These are phyloP conservation scores for Yponomeuta plumbellus DNA, from an alignment of 2,888 invertebrate species.

Conservation along the genomic window DNA sequence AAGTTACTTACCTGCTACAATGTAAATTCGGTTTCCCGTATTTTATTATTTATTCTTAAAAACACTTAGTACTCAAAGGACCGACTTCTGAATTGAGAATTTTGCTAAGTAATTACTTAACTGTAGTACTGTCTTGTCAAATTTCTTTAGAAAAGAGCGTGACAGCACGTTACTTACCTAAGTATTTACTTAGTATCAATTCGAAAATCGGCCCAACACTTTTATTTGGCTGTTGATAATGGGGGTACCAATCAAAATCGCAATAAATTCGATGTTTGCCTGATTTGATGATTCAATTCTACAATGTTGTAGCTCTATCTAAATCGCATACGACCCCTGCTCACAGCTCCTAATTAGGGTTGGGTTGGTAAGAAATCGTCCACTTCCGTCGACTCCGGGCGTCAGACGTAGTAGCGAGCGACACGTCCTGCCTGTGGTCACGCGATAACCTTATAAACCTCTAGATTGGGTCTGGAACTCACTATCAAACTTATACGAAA, in stretches of 20 bases:
- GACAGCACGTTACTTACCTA: too few species aligned
- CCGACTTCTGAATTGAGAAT: too few species aligned
- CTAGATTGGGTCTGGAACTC: too few species aligned
- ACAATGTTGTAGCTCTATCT: neutral
- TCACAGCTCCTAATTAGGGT: conserved; percentile 41
- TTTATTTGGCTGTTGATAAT: too few species aligned
- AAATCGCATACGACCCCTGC: conserved; percentile 31
- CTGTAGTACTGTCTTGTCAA: too few species aligned
- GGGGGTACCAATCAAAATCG: neutral
- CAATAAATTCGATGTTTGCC: neutral
- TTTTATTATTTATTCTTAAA: neutral
- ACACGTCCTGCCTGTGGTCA: conserved; percentile 33
- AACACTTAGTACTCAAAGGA: too few species aligned
- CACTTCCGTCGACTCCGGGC: conserved; percentile 59
- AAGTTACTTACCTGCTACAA: too few species aligned
- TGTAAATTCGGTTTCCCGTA: neutral
- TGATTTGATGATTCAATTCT: neutral
- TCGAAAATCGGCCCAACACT: too few species aligned
- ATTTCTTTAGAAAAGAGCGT: too few species aligned
- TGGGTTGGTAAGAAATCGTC: conserved; percentile 55
- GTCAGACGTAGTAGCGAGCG: conserved; percentile 25
- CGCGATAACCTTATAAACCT: conserved; percentile 33
- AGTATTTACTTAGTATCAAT: too few species aligned
- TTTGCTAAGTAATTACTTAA: too few species aligned
- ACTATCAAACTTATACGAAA: too few species aligned